Conservation (phyloP, 2,888 invertebrate genomes). For the Thymelicus acteon region DNA sequence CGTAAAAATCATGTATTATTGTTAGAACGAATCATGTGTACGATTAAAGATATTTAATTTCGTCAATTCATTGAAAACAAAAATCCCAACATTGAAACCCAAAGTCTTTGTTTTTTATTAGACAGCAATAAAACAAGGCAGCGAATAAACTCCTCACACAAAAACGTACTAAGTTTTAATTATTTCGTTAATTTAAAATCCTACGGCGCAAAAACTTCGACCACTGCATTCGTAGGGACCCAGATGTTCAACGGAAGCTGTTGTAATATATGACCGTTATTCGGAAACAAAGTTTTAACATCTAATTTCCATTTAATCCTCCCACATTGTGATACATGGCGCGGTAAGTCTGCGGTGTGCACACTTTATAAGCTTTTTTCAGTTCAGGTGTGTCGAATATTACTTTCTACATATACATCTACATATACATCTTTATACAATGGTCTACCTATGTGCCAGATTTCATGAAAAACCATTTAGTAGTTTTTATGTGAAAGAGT, state of each 20-base stretch:
- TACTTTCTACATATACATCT: no score
- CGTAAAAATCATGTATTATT: no score
- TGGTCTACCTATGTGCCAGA: slow-evolving; percentile 5
- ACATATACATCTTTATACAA: no score
- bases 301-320: slow-evolving; percentile 72
- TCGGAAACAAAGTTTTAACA: slow-evolving; percentile 72
- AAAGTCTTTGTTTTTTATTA: background rate
- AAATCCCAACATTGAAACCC: background rate
- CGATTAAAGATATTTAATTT: background rate
- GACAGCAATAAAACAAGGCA: background rate
- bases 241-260: slow-evolving; percentile 67
- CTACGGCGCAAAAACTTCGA: slow-evolving; percentile 56
- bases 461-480: no score
- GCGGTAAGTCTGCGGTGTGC: slow-evolving; percentile 35
- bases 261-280: slow-evolving; percentile 74
- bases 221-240: slow-evolving; percentile 61
- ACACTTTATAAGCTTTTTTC: slow-evolving; percentile 16
- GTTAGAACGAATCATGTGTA: background rate
- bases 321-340: slow-evolving; percentile 45
- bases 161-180: slow-evolving; percentile 34
- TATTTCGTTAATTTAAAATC: slow-evolving; percentile 49
- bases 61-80: background rate
- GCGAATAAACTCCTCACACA: slow-evolving; percentile 8
- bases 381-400: slow-evolving; percentile 30
- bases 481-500: no score